Conservation (phyloP, 2,888 invertebrate genomes). For the Trisateles emortualis region DNA sequence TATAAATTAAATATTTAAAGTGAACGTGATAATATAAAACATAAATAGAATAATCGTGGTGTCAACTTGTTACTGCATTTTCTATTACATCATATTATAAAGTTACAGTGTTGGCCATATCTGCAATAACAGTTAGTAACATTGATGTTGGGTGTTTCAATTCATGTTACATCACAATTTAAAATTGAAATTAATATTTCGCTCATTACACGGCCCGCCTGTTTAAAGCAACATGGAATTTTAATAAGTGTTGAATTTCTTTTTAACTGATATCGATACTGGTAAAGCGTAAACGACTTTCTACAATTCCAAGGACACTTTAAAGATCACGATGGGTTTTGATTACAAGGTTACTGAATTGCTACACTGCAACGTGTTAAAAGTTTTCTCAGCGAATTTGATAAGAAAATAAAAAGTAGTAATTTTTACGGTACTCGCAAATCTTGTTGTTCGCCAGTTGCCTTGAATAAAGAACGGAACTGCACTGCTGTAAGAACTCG, state of each 20-base stretch:
- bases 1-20: neutral
- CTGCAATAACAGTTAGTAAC: slow-evolving; percentile 40
- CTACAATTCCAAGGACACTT: slow-evolving; percentile 16
- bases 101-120: slow-evolving; percentile 35
- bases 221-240: slow-evolving; percentile 14
- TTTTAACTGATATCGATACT: slow-evolving; percentile 18
- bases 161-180: slow-evolving; percentile 33
- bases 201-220: slow-evolving; percentile 20
- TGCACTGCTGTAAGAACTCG: slow-evolving; percentile 16
- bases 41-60: slow-evolving; percentile 6
- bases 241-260: slow-evolving; percentile 20
- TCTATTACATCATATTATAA: slow-evolving; percentile 36
- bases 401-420: slow-evolving; percentile 9
- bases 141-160: slow-evolving; percentile 39
- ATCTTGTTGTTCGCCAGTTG: slow-evolving; percentile 35
- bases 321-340: slow-evolving; percentile 13
- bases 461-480: slow-evolving; percentile 40
- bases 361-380: slow-evolving; percentile 11
- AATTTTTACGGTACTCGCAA: slow-evolving; percentile 21
- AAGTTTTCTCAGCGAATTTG: slow-evolving; percentile 6
- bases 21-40: slow-evolving; percentile 1
- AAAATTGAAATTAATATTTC: slow-evolving; percentile 41
- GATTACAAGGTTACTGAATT: slow-evolving; percentile 15
- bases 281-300: slow-evolving; percentile 14
- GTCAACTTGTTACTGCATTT: slow-evolving; percentile 32